Conservation (phyloP, 92 coral and sea anemone species). For the Heteractis magnifica region DNA sequence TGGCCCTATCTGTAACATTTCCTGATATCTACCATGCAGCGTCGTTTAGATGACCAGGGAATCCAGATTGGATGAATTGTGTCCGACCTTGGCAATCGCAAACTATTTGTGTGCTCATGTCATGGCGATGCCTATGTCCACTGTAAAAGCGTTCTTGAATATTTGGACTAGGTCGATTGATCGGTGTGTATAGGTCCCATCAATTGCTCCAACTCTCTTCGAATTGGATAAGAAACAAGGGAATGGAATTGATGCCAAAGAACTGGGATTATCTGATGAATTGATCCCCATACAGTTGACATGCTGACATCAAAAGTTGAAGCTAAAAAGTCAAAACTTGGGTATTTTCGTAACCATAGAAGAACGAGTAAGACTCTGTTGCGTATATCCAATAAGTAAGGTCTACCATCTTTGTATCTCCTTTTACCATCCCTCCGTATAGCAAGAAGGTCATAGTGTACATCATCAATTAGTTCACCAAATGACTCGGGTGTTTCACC, state of each 20-base stretch:
- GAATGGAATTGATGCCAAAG: neutral
- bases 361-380: no score
- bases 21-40: neutral
- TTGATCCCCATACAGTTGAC: constrained; percentile 21
- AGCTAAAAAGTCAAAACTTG: constrained; percentile 13
- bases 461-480: no score
- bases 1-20: neutral
- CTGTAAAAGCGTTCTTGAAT: constrained; percentile 12
- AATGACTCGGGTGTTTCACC: no score
- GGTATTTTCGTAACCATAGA: neutral
- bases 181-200: constrained; percentile 6
- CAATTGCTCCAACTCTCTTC: neutral
- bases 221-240: neutral
- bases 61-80: constrained; percentile 17
- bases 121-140: constrained; percentile 13
- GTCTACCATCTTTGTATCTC: no score
- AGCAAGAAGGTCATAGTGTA: no score
- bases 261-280: neutral
- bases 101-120: constrained; percentile 12
- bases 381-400: no score
- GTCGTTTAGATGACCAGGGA: neutral
- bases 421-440: no score
- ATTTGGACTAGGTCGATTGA: constrained; percentile 7
- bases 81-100: constrained; percentile 7
- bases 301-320: constrained; percentile 9